These are phyloP conservation scores for Halictus quadricinctus DNA, from an alignment of 2,888 invertebrate genomes.

Conservation along the genomic window DNA sequence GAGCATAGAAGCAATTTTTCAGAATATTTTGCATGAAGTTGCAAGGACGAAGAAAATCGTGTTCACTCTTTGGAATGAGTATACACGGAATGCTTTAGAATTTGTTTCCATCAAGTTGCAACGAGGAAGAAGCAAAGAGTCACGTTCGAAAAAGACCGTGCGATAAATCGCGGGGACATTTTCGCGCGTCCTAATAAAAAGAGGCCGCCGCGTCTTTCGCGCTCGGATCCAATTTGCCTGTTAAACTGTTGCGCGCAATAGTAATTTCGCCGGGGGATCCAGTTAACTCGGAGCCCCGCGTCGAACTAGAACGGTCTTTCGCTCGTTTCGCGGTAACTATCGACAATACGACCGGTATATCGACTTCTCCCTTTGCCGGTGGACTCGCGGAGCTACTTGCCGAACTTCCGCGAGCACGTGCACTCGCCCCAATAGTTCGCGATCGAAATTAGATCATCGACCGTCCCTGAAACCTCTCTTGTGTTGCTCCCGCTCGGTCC, in stretches of 20 bases:
- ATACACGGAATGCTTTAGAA: neutral
- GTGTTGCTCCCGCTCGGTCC: neutral
- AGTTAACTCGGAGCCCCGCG: conserved; percentile 53
- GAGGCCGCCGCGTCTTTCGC: conserved; percentile 12
- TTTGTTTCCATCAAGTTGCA: neutral
- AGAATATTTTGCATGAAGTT: neutral
- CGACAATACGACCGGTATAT: conserved; percentile 59
- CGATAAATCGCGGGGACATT: neutral
- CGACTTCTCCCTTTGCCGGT: conserved; percentile 58
- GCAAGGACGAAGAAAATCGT: neutral
- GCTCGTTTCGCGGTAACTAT: conserved; percentile 63
- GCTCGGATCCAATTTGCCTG: conserved; percentile 28
- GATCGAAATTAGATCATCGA: conserved; percentile 14
- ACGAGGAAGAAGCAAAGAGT: neutral
- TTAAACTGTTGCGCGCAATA: conserved; percentile 54
- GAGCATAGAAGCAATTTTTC: no score
- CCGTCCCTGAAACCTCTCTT: neutral
- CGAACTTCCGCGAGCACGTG: conserved; percentile 2
- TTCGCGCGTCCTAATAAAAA: neutral
- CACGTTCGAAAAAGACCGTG: neutral
- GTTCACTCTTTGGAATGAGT: no score
- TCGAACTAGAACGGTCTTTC: conserved; percentile 56
- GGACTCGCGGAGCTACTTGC: conserved; percentile 42
- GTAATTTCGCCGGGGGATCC: conserved; percentile 51
- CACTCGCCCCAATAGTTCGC: conserved; percentile 34